Evolutionary conservation across 2,888 invertebrate genomes (phyloP).

Genomic region (Acleris cristana): DNA sequence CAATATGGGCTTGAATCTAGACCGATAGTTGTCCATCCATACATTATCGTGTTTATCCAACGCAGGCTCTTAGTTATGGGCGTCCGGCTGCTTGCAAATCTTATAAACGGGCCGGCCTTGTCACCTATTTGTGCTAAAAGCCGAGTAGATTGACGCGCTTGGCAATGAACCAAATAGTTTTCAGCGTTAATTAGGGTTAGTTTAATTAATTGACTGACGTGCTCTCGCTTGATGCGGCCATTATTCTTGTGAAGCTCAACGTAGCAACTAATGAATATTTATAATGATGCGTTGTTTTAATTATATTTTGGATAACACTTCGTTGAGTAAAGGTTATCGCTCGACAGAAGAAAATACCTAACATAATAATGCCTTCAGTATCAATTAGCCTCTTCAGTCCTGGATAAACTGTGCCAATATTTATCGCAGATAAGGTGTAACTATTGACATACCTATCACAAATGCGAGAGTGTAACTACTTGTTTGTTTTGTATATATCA

Average conservation of each 20-base stretch:
- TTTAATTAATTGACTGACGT: conserved; percentile 35
- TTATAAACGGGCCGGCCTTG: conserved; percentile 48
- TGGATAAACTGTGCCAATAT: too few species aligned
- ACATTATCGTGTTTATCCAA: not conserved
- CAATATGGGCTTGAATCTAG: too few species aligned
- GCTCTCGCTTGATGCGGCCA: conserved; percentile 12
- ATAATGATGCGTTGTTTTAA: not conserved
- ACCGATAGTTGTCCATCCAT: too few species aligned
- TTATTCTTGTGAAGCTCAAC: conserved; percentile 16
- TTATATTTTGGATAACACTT: not conserved
- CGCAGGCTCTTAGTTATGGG: conserved; percentile 1
- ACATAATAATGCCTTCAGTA: too few species aligned
- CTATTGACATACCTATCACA: too few species aligned
- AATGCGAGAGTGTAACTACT: too few species aligned
- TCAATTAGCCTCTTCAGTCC: too few species aligned
- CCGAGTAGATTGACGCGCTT: conserved; percentile 44
- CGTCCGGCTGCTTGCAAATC: conserved; percentile 32
- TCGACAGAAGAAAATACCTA: not conserved
- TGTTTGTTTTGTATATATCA: too few species aligned
- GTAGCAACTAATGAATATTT: conserved; percentile 5
- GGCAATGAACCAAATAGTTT: conserved; percentile 47
- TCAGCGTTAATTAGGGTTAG: conserved; percentile 37
- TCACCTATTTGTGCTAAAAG: conserved; percentile 48
- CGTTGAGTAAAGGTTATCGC: not conserved
- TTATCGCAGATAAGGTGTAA: too few species aligned